Base-by-base conservation (phyloP, 2,113 vertebrate species). In the Hystrix brachyura region DNA sequence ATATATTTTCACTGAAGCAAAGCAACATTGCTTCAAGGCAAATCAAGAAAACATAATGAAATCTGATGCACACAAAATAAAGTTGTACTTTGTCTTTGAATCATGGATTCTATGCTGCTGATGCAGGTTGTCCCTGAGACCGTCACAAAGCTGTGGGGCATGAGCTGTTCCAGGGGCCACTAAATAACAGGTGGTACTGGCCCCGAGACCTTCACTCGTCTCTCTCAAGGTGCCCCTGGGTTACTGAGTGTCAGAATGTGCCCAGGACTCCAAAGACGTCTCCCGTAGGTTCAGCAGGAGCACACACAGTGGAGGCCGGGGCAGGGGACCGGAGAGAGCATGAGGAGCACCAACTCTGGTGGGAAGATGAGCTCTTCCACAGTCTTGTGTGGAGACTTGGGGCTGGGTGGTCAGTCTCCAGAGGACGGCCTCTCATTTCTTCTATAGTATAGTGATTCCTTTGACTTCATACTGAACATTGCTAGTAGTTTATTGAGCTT, bases 401-500 rank as follows among this genome's bases (percentile, higher is more conserved):
- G 51, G 90, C 71, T 46, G 46, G 90, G 95, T 87, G 55, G 84
- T 59, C 9, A 6, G n/a, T 94, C 81, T 97, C 87, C 91, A 91
- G 97, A 97, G 95, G 48, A 18, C 53, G 96, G 90, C 95, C 87
- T 92, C 0, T 60, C 21, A 65, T 97, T 92, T 97, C 97, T 34
- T 97, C 98, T 90, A 29, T 86, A 55, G 95, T 97, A 72, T 91
- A 98, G 90, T 97, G 97, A 96, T 98, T 91, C 95, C 98, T 98
- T 96, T 96, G 98, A 98, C 97, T 96, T 98, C 96, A 98, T 96
- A 96, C 97, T 98, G 93, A 82, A 93, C 97, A 94, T 98, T 97
- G 95, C 98, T 97, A 98, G 98, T 98, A 98, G 98, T 99, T 98
- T 97, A 88, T 97, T 98, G 98, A 98, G 98, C 98, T 99, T 99